Conservation (phyloP, 2,888 invertebrate species). For the Lysandra coridon region DNA sequence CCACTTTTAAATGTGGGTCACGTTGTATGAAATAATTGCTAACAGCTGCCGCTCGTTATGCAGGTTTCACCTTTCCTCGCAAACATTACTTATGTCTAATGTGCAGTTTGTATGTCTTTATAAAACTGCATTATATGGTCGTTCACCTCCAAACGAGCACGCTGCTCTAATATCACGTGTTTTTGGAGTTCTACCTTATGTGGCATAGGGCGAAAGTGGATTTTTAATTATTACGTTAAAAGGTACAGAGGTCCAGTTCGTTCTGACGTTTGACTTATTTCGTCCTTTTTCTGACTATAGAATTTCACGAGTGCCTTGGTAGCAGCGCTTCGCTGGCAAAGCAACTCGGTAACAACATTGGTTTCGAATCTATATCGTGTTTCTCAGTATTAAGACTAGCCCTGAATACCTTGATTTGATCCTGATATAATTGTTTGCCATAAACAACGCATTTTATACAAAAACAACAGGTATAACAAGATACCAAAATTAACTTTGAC, state of each 20-base stretch:
- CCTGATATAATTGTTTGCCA: too few relatives aligned
- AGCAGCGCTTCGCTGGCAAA: too few relatives aligned
- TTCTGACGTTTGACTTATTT: too few relatives aligned
- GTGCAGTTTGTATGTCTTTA: conserved; percentile 17
- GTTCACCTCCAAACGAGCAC: background rate
- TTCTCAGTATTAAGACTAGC: too few relatives aligned
- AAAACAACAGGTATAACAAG: background rate
- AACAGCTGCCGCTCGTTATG: conserved; percentile 23
- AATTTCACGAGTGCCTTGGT: too few relatives aligned
- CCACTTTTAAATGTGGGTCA: conserved; percentile 29
- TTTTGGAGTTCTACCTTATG: background rate
- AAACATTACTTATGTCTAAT: conserved; percentile 18
- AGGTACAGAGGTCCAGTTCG: too few relatives aligned
- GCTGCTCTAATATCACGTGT: background rate
- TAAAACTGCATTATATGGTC: conserved; percentile 12
- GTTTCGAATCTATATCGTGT: too few relatives aligned
- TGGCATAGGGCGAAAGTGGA: too few relatives aligned
- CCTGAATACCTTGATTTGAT: too few relatives aligned
- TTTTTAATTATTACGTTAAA: too few relatives aligned
- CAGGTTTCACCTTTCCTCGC: conserved; percentile 1
- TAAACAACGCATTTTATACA: background rate
- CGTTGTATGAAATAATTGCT: conserved; percentile 26
- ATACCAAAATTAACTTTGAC: background rate
- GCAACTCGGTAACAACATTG: too few relatives aligned
- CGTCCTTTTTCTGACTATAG: too few relatives aligned